A percentile compares a stretch with the other conserved stretches of the same genome.
phyloP scores from a whole-genome alignment of 2,888 invertebrate species.

The Dusona sp. region DNA sequence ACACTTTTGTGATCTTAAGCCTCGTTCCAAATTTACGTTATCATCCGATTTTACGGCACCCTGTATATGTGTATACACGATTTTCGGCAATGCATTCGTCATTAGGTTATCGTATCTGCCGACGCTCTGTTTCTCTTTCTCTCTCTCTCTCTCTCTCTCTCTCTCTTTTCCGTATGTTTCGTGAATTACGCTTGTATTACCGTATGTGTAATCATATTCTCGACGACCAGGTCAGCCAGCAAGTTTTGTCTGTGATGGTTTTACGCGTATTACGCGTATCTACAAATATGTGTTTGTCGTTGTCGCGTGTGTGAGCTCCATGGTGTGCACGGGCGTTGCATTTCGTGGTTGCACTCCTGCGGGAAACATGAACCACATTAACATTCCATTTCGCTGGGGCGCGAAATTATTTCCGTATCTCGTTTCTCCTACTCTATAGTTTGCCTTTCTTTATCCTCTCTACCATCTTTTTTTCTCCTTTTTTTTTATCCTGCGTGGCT shows the following conservation, averaged over 20 bases:
- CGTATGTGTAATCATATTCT: not conserved
- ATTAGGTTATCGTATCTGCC: conserved; percentile 17
- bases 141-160: not conserved
- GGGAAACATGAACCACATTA: conserved; percentile 76
- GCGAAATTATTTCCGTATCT: conserved; percentile 78
- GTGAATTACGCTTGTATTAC: conserved; percentile 1
- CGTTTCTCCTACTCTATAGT: conserved; percentile 29
- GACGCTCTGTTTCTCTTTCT: not conserved
- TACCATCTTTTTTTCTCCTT: not conserved
- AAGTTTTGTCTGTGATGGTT: conserved; percentile 14
- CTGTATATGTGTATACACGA: not conserved
- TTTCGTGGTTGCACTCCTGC: conserved; percentile 38
- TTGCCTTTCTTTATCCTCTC: not conserved
- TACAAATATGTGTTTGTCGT: conserved; percentile 9
- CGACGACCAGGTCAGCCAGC: conserved; percentile 17
- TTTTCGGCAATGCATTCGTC: conserved; percentile 52
- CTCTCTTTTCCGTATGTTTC: conserved; percentile 17
- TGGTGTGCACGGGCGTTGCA: conserved; percentile 7
- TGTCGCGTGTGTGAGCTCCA: not conserved
- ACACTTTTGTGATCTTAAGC: too few relatives aligned
- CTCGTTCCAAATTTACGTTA: not conserved
- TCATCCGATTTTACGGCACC: not conserved
- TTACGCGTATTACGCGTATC: not conserved
- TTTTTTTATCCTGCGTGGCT: not conserved
- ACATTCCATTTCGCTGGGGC: conserved; percentile 77